Percentiles rank a stretch among this genome's conserved stretches.
Evolutionary conservation across 1,140 invertebrate species (phyloP).

Genomic region (Brachionus paranguensis): DNA sequence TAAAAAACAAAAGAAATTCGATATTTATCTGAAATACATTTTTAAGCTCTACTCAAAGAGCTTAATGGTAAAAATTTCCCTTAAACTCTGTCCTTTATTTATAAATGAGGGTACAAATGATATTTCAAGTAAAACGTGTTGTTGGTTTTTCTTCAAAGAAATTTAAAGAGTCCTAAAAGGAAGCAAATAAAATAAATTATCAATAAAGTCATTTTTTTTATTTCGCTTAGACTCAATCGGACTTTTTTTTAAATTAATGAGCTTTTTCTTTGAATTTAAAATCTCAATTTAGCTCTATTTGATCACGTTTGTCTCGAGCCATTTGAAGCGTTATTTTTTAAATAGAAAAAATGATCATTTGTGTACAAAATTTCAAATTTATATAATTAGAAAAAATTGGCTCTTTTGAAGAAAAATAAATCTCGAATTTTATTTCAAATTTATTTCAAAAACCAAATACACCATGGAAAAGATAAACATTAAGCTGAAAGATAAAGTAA

Average conservation of each 20-base stretch:
- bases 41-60: not conserved
- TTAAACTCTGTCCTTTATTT: not conserved
- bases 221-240: not conserved
- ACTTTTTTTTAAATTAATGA: not conserved
- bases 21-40: not conserved
- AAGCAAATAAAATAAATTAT: not conserved
- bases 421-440: not conserved
- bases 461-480: not conserved
- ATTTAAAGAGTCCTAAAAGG: not conserved
- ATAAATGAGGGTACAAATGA: not conserved
- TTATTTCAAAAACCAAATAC: not conserved
- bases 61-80: not conserved
- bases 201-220: not conserved
- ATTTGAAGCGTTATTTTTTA: not conserved
- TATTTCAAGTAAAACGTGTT: not conserved
- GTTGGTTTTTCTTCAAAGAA: not conserved
- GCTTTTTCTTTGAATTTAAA: not conserved
- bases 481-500: not conserved
- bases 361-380: slow-evolving; percentile 1
- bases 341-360: not conserved
- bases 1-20: not conserved
- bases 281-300: not conserved
- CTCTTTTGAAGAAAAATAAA: not conserved
- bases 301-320: not conserved
- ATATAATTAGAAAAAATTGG: not conserved